Evolutionary conservation across 2,888 invertebrate genomes (phyloP).

Genomic region (Cheilosia soror): DNA sequence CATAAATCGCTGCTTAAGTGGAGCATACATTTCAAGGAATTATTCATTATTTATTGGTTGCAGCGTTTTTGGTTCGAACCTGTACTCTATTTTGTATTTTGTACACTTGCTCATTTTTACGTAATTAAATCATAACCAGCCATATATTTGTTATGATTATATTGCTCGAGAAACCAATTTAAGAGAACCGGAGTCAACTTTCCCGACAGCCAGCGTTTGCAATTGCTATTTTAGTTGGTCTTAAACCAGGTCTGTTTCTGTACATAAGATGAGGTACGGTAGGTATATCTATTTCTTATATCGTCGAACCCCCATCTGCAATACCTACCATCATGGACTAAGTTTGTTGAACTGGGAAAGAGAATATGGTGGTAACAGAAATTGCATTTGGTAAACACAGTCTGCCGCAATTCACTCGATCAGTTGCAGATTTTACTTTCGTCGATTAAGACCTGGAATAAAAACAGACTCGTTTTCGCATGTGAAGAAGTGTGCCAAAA

Average conservation of each 20-base stretch:
- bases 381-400: conserved; percentile 67
- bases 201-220: neutral
- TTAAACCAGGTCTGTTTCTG: conserved; percentile 33
- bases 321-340: conserved; percentile 4
- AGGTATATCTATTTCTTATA: conserved; percentile 23
- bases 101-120: too few species aligned
- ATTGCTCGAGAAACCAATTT: conserved; percentile 46
- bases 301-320: conserved; percentile 43
- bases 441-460: conserved; percentile 79
- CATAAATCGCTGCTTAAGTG: too few species aligned
- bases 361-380: conserved; percentile 30
- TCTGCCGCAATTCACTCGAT: conserved; percentile 79
- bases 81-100: too few species aligned
- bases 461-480: conserved; percentile 64
- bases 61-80: too few species aligned
- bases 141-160: too few species aligned
- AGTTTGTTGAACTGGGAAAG: conserved; percentile 21
- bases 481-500: neutral
- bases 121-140: too few species aligned
- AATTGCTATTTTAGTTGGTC: conserved; percentile 21
- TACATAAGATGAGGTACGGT: conserved; percentile 13
- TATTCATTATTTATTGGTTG: too few species aligned
- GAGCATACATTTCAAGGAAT: too few species aligned
- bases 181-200: conserved; percentile 23
- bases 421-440: conserved; percentile 84